Evolutionary conservation across 2,888 invertebrate genomes (phyloP), one percentile per base, ranked within the genome.

Genomic region (Dyspetes luteomarginatus): DNA sequence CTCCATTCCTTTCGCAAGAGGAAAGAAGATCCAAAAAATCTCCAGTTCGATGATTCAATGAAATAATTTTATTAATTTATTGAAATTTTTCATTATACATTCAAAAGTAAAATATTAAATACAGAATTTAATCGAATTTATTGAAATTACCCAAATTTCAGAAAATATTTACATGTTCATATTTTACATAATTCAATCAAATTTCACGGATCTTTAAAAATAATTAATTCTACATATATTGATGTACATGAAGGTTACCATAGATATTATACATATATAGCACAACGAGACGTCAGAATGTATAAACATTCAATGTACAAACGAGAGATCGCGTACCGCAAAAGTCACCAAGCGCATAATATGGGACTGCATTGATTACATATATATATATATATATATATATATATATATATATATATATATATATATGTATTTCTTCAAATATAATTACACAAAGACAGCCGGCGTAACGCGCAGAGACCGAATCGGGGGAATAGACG

Each of bases 371-470:
- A 56, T 17, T 17, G n/a, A n/a, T n/a, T n/a, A n/a, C n/a, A n/a
- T n/a, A n/a, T n/a, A n/a, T n/a, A n/a, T n/a, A n/a, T n/a, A n/a
- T 19, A 43, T 48, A 55, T 48, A 74, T 22, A 45, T 36, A 65
- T 65, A 17, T 55, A 73, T 41, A 72, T 72, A 55, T 26, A 28
- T 36, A 4, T 36, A 36, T 36, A 36, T 36, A 2, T 36, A 36
- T 36, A 36, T 2, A 36, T 12, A 36, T 12, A 36, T 36, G 36
- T 36, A 36, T 12, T 1, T 36, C 36, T 89, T 89, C 89, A 89
- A 89, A 89, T 89, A 89, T 89, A 89, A 89, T 89, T 89, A 89
- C 89, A 89, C 89, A 89, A 89, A 89, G 89, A 87, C 88, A 85
- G 85, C 77, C 84, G 65, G 76, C 83, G 86, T 88, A 88, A 89